Conservation (phyloP, 2,797 vertebrate species). For the Neosilurus hyrtlii region DNA sequence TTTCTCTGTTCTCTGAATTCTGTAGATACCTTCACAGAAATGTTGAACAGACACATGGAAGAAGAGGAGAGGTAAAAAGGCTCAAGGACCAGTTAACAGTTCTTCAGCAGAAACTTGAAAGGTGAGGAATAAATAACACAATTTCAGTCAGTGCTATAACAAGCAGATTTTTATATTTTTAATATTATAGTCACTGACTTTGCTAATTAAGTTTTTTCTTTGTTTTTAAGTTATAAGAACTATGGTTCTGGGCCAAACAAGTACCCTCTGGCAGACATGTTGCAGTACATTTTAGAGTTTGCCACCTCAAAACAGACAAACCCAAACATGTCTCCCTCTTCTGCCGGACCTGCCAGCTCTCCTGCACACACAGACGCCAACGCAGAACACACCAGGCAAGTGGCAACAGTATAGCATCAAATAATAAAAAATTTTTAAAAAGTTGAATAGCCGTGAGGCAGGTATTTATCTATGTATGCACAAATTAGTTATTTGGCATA, state of each 20-base stretch:
- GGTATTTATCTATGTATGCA: too few relatives aligned
- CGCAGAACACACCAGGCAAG: slow-evolving; percentile 72
- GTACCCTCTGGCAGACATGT: slow-evolving; percentile 89
- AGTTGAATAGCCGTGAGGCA: neutral
- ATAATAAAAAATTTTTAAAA: too few relatives aligned
- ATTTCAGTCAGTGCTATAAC: neutral
- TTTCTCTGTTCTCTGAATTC: slow-evolving; percentile 8
- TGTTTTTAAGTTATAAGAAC: slow-evolving; percentile 81
- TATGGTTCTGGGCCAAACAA: slow-evolving; percentile 87
- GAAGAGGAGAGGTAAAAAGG: slow-evolving; percentile 82
- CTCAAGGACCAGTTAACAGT: slow-evolving; percentile 81
- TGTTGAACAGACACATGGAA: slow-evolving; percentile 80
- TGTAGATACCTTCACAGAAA: slow-evolving; percentile 89
- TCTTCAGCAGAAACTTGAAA: slow-evolving; percentile 88
- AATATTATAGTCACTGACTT: neutral
- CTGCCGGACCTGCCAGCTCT: slow-evolving; percentile 50
- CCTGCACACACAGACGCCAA: slow-evolving; percentile 50
- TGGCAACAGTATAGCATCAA: neutral
- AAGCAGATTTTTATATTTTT: neutral
- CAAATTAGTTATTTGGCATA: too few relatives aligned
- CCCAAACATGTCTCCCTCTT: slow-evolving; percentile 53
- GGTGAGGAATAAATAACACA: slow-evolving; percentile 65
- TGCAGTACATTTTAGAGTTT: slow-evolving; percentile 92
- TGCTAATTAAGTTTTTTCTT: neutral
- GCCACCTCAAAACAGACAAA: slow-evolving; percentile 77